Conservation (phyloP, 2,888 invertebrate genomes). For the Zonitis immaculata region DNA sequence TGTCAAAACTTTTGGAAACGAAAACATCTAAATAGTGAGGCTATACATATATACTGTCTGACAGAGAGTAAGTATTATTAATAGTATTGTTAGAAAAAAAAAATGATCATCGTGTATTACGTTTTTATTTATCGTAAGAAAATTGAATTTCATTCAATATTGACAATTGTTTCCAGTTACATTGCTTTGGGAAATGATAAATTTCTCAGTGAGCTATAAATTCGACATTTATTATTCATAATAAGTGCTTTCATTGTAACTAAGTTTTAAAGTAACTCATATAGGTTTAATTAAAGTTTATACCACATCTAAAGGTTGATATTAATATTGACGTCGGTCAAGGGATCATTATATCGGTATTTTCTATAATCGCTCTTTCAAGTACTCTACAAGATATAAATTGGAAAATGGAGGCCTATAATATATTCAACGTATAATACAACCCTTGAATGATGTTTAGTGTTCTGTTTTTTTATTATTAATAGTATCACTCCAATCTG, state of each 20-base stretch:
- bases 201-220: no score
- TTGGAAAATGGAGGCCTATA: background rate
- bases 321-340: background rate
- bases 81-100: no score
- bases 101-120: background rate
- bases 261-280: background rate
- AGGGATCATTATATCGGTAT: background rate
- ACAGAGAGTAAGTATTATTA: no score
- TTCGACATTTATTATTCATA: no score
- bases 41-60: no score
- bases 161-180: background rate
- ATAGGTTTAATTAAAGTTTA: background rate
- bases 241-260: background rate
- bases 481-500: background rate
- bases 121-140: background rate
- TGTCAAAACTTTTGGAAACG: no score
- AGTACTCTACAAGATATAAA: background rate
- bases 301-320: background rate
- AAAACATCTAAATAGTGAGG: no score
- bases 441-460: background rate
- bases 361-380: background rate
- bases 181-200: no score
- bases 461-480: no score
- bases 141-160: background rate
- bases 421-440: background rate